These are phyloP conservation scores for Cromileptes altivelis DNA, from an alignment of 2,113 vertebrate species.

Conservation along the genomic window DNA sequence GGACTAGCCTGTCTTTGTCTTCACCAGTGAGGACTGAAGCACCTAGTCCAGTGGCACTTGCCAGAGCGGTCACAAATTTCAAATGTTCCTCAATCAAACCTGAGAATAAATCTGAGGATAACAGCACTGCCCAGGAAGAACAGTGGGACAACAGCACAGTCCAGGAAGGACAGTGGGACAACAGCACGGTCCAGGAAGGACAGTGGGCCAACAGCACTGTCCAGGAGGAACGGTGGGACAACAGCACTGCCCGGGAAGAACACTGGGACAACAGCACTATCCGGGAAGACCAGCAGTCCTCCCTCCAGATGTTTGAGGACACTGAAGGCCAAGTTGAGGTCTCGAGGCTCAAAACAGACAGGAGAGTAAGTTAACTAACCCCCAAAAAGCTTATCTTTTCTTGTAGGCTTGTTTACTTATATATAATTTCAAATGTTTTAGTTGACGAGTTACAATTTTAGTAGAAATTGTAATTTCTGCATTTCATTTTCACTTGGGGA, in stretches of 20 bases:
- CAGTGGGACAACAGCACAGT: neutral
- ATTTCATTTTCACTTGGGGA: too few species aligned
- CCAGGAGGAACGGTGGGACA: neutral
- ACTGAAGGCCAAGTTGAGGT: constrained; percentile 14
- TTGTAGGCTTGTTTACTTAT: neutral
- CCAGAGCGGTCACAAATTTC: neutral
- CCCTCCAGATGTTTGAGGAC: constrained; percentile 20
- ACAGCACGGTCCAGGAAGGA: neutral
- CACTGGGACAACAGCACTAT: too few species aligned
- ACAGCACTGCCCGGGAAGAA: neutral
- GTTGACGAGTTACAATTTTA: neutral
- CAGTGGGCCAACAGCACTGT: neutral
- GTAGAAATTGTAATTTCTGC: too few species aligned
- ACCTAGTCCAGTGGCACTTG: neutral
- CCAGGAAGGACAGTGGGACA: neutral
- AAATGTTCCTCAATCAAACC: constrained; percentile 3
- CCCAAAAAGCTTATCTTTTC: neutral
- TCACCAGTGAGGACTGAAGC: constrained; percentile 39
- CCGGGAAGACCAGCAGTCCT: constrained; percentile 4
- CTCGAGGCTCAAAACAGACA: neutral
- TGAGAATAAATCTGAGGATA: constrained; percentile 8
- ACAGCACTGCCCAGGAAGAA: neutral
- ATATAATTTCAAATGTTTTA: neutral
- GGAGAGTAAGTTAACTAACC: constrained; percentile 50
- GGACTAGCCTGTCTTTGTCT: constrained; percentile 22